Evolutionary conservation across 2,888 invertebrate genomes (phyloP).

Genomic region (Pyrochroa serraticornis): DNA sequence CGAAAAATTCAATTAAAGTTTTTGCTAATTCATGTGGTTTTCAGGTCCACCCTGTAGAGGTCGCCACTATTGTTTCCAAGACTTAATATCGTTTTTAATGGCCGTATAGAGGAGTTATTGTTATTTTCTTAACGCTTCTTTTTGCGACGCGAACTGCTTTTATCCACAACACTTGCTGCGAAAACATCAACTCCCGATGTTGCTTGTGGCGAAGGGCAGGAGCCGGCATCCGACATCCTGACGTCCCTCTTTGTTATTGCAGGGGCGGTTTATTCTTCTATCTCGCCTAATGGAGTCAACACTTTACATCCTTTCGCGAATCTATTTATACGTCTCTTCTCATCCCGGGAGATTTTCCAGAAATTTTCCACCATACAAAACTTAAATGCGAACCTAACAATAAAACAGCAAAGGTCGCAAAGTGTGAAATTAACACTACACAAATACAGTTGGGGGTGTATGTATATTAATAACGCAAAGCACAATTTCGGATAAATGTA

Average conservation of each 20-base stretch:
- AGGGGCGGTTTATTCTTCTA: constrained; percentile 19
- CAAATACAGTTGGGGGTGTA: not conserved
- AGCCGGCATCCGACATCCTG: not conserved
- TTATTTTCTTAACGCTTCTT: too few species aligned
- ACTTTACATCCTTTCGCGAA: constrained; percentile 17
- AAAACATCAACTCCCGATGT: constrained; percentile 20
- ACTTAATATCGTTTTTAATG: too few species aligned
- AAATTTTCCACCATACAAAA: constrained; percentile 5
- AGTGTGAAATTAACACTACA: constrained; percentile 10
- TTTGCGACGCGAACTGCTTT: too few species aligned
- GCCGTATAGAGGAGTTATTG: too few species aligned
- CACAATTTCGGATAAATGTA: constrained; percentile 28
- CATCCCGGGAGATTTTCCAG: not conserved
- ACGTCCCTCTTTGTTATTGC: constrained; percentile 26
- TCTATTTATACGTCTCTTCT: constrained; percentile 13
- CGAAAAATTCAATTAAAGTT: too few species aligned
- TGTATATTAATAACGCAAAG: constrained; percentile 29
- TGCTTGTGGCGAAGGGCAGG: constrained; percentile 16
- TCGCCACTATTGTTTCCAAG: too few species aligned
- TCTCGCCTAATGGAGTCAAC: constrained; percentile 21
- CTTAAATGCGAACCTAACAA: constrained; percentile 11
- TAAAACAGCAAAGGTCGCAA: constrained; percentile 10
- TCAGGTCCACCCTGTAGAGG: too few species aligned
- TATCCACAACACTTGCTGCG: too few species aligned
- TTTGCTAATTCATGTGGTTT: too few species aligned